Base-by-base conservation (phyloP, 2,888 invertebrate genomes). In the Choreutis nemorana region DNA sequence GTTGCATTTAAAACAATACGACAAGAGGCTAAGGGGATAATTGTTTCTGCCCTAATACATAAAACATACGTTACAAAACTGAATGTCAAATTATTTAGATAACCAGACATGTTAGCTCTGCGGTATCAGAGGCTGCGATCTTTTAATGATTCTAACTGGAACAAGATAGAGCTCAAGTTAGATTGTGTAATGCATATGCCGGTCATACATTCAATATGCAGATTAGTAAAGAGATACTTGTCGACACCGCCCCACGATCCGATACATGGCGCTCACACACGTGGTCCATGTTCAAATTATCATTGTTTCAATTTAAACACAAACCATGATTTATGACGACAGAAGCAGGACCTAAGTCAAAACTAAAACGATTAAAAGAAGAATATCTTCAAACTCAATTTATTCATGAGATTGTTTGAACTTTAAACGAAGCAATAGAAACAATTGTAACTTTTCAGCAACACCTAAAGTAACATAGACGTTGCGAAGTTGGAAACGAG, bases 181-280 rank as follows among this genome's bases (percentile, higher is more conserved):
- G n/a, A n/a, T n/a, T n/a, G n/a, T n/a, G n/a, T n/a, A n/a, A n/a
- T n/a, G n/a, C n/a, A n/a, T n/a, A n/a, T 26, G 50, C 54, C 51
- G 33, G 32, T 28, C 51, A 52, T 49, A 47, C 52, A 53, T 58
- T 51, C 53, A 56, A 62, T 70, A 73, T 73, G 72, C 57, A 72
- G 66, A 73, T 75, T 64, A 67, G 68, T 56, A 51, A 55, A 58
- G 49, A 60, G 59, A 63, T 66, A 64, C 63, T 60, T 56, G 62
- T 62, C 55, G 50, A 50, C 50, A 37, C 64, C 63, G 60, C 66
- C 57, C 61, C 48, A 45, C 50, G 52, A 55, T 58, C 50, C 59
- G 48, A 54, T 56, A 53, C 59, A 55, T 47, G 47, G 54, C 57
- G 55, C 57, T 54, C 33, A 37, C 35, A 39, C 55, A 62, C 58